phyloP scores from a whole-genome alignment of 2,113 vertebrate genomes.

The Irena cyanogastra region DNA sequence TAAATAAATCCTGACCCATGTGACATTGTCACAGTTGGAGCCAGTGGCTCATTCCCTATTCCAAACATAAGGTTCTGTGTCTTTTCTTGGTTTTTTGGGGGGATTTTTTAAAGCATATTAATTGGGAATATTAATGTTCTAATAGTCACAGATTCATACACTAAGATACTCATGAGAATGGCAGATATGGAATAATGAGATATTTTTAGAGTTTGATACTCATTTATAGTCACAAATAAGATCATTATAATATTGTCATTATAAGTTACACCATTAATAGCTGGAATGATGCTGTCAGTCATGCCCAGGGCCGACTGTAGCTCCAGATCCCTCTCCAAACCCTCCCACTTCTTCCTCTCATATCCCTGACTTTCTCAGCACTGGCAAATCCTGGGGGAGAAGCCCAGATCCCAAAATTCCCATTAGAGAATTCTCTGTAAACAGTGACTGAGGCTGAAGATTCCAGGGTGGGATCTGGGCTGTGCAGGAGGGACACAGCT shows the following conservation, averaged over 20 bases:
- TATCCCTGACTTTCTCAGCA: neutral
- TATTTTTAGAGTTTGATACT: neutral
- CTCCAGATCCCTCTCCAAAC: neutral
- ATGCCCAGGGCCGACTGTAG: neutral
- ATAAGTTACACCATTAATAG: neutral
- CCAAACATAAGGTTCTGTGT: accelerated
- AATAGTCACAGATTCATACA: neutral
- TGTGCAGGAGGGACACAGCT: accelerated
- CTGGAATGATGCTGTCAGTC: neutral
- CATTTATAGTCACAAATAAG: neutral
- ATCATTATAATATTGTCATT: neutral
- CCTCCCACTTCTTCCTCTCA: neutral
- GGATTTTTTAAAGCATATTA: neutral
- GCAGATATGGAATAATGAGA: neutral
- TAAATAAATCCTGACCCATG: neutral
- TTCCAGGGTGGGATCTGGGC: accelerated
- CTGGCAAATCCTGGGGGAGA: neutral
- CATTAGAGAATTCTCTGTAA: neutral
- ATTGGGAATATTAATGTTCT: neutral
- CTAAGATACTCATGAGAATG: neutral
- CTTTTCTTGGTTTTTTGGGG: neutral
- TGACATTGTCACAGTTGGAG: too few species aligned
- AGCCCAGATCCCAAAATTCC: neutral
- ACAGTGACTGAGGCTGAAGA: accelerated
- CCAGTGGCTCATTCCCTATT: neutral